Conservation (phyloP, 2,888 invertebrate species). For the Drosophila testacea region DNA sequence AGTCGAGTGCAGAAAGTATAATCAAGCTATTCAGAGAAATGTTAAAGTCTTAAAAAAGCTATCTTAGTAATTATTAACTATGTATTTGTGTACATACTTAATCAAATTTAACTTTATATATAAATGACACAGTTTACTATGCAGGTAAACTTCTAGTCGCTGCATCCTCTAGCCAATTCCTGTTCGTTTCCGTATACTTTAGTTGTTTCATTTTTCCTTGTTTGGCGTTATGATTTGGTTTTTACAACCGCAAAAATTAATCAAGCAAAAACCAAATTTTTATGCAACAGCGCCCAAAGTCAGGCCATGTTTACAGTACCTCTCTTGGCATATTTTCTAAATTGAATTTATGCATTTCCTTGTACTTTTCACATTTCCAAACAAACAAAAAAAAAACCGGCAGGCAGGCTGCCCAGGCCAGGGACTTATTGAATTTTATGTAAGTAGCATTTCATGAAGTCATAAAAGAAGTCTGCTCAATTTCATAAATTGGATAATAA, state of each 20-base stretch:
- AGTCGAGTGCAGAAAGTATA: too few relatives aligned
- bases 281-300: slow-evolving; percentile 55
- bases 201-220: slow-evolving; percentile 14
- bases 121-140: not conserved
- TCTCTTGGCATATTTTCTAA: slow-evolving; percentile 47
- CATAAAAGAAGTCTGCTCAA: slow-evolving; percentile 66
- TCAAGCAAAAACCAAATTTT: slow-evolving; percentile 67
- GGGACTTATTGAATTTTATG: slow-evolving; percentile 61
- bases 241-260: slow-evolving; percentile 66
- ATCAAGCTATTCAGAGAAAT: too few relatives aligned
- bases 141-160: not conserved
- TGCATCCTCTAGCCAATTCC: not conserved
- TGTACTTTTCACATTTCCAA: slow-evolving; percentile 15
- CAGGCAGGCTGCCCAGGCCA: slow-evolving; percentile 15
- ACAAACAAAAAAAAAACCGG: not conserved
- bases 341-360: slow-evolving; percentile 66
- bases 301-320: slow-evolving; percentile 28
- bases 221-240: slow-evolving; percentile 30
- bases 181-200: not conserved
- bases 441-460: slow-evolving; percentile 52
- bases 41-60: too few relatives aligned
- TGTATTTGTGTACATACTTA: too few relatives aligned
- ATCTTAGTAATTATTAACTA: too few relatives aligned
- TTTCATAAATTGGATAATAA: slow-evolving; percentile 76
- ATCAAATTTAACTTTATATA: not conserved